Evolutionary conservation across 2,797 vertebrate genomes (phyloP).

Genomic region (Halcyon smyrnensis): DNA sequence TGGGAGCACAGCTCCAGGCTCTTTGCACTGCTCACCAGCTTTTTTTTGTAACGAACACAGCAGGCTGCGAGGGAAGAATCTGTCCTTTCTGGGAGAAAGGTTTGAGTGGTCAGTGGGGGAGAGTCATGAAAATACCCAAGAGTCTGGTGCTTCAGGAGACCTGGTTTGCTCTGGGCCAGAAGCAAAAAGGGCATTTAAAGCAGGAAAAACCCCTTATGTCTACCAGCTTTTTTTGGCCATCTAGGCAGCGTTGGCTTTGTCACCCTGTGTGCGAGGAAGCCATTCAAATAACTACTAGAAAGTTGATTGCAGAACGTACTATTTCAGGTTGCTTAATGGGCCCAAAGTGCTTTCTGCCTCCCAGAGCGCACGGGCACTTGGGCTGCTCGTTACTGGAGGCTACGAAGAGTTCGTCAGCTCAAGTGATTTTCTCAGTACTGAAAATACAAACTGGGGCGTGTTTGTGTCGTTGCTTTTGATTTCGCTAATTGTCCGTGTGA

Average conservation of each 20-base stretch:
- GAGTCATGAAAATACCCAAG: background rate
- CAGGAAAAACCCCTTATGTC: background rate
- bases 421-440: background rate
- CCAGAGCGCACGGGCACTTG: rapidly evolving
- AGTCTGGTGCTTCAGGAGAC: background rate
- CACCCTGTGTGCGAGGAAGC: background rate
- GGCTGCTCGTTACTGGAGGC: background rate
- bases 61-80: background rate
- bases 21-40: background rate
- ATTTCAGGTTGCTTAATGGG: background rate
- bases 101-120: background rate
- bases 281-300: background rate
- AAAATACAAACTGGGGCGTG: background rate
- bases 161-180: background rate
- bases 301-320: background rate
- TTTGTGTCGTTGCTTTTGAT: background rate
- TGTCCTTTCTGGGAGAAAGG: background rate
- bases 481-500: rapidly evolving
- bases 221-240: background rate
- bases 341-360: background rate
- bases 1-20: background rate
- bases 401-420: background rate
- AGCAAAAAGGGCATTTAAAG: background rate
- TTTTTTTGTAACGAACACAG: background rate
- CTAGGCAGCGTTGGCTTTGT: background rate